Evolutionary conservation across 2,797 vertebrate species (phyloP), one percentile per base, ranked within the genome.

Genomic region (Liasis olivaceus): DNA sequence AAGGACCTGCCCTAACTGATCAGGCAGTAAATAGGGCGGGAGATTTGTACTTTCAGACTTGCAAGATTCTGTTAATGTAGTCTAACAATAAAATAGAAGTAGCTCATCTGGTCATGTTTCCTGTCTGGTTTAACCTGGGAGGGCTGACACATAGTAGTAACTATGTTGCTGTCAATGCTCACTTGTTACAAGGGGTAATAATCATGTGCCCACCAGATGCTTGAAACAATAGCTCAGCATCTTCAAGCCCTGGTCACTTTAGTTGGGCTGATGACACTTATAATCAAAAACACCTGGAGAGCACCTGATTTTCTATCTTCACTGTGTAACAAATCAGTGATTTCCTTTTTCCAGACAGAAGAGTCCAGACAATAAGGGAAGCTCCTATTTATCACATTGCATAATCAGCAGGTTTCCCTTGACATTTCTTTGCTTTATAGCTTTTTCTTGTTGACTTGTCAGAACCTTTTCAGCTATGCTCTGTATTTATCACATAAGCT

Each of bases 341-440:
- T 90, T 85, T 36, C 66, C 63, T 63, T 90, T 95, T 90, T 84
- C 85, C 93, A 90, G 36, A 88, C n/a, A 22, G 2, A 94, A 95
- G 88, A 81, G 90, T 91, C 24, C 69, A 66, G 92, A 64, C 66
- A 31, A 94, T 77, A 90, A 69, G 91, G 63, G 90, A 94, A 97
- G 96, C 84, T 62, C 92, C 89, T 24, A 85, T 94, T 93, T 95
- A 5, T 69, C 95, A 90, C 54, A 54, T 1, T 81, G 94, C 90
- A 6, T 36, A 64, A 9, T 91, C 89, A 93, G 91, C 93, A 95
- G 69, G 90, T 90, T 85, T 72, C 8, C 54, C 54, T 59, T 62
- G 56, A 14, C 3, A 56, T 93, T 89, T 88, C 89, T 85, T 63
- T 11, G 1, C 56, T 91, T 56, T 93, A 92, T 81, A 58, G 88